Base-by-base conservation (phyloP, 2,113 vertebrate genomes). In the Aythya baeri region DNA sequence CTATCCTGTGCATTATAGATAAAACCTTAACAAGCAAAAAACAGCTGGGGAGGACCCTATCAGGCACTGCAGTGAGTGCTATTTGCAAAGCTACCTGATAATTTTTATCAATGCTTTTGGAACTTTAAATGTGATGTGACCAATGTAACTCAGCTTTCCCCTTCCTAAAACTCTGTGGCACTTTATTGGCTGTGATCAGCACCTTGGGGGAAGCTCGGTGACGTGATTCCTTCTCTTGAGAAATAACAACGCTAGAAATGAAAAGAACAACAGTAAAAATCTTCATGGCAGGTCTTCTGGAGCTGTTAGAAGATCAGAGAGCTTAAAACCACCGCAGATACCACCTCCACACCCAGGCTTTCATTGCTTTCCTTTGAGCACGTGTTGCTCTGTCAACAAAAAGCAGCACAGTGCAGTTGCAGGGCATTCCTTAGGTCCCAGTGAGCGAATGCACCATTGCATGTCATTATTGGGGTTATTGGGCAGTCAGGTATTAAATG, bases 81-180 rank as follows among this genome's bases (percentile, higher is more conserved):
- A 58, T 72, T 90, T 72, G 62, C 77, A 75, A 95, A 95, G 65
- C 43, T n/a, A 75, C 77, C 77, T 26, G 65, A 93, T 95, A 93
- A 92, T 73, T 81, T 90, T 94, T 91, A 95, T 95, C 89, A 96
- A 94, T 66, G 77, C 83, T 91, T 96, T 88, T 90, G 90, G 81
- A 94, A 88, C 76, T 94, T 86, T 92, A 78, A 44, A 25, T 81
- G 81, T 65, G 49, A 72, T 36, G 66, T 41, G 86, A 91, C 80
- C 80, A 17, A 9, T 2, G 3, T 31, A 84, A 89, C 16, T 58
- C 0, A 11, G 49, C 49, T 91, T 89, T 76, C 67, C 62, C 78
- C 91, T 89, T 62, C 58, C 68, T 79, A 91, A 94, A 84, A 32
- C 44, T 73, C 54, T 2, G 36, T 22, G 43, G 88, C 26, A 36